phyloP scores from a whole-genome alignment of 2,797 vertebrate genomes.

The Clarias laeviceps region DNA sequence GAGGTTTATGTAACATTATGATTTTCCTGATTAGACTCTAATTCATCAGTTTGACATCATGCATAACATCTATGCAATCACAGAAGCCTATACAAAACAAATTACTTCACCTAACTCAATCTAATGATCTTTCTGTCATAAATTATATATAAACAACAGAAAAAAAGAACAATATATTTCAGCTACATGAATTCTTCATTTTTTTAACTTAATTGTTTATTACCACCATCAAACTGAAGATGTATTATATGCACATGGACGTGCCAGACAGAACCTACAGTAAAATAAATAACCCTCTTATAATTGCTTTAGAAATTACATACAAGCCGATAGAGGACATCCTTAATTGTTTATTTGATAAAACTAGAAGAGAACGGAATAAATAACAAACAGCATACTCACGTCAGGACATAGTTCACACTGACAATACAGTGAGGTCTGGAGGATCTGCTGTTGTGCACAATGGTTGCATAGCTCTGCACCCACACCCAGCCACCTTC shows the following conservation, averaged over 20 bases:
- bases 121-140: background rate
- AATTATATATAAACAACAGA: background rate
- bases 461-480: constrained; percentile 96
- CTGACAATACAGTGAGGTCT: constrained; percentile 98
- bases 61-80: background rate
- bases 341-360: background rate
- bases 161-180: background rate
- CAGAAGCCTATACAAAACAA: background rate
- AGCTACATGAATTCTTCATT: background rate
- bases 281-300: background rate
- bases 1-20: background rate
- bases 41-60: background rate
- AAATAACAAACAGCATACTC: constrained; percentile 68
- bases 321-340: background rate
- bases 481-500: constrained; percentile 98
- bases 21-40: background rate
- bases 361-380: background rate
- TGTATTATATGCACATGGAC: background rate
- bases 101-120: background rate
- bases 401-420: constrained; percentile 98
- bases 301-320: constrained; percentile 17
- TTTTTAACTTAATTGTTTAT: background rate
- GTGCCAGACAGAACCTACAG: constrained; percentile 27
- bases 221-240: background rate
- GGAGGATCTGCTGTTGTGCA: constrained; percentile 96